These are phyloP conservation scores for Silurus lanzhouensis DNA, from an alignment of 2,797 vertebrate genomes.

Conservation along the genomic window DNA sequence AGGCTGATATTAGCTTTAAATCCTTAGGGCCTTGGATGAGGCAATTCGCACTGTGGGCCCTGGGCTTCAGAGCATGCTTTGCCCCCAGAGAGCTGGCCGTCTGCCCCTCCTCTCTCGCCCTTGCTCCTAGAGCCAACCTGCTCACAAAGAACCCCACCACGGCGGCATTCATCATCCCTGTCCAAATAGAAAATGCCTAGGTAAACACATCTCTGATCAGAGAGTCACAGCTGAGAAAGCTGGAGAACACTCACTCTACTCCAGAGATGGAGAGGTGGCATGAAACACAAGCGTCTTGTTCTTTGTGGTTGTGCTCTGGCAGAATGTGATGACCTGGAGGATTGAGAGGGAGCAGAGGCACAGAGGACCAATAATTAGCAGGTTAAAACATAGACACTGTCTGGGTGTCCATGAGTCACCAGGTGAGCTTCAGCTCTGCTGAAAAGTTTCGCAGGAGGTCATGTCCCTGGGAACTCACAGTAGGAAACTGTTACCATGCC, in stretches of 20 bases:
- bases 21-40: constrained; percentile 62
- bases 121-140: constrained; percentile 53
- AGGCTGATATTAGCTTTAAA: constrained; percentile 65
- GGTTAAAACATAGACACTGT: constrained; percentile 47
- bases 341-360: constrained; percentile 50
- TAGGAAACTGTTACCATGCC: constrained; percentile 69
- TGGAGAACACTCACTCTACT: constrained; percentile 49
- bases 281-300: constrained; percentile 26
- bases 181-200: constrained; percentile 69
- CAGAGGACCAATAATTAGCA: constrained; percentile 56
- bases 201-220: constrained; percentile 71
- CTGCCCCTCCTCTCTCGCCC: constrained; percentile 60
- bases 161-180: constrained; percentile 69
- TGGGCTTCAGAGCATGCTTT: constrained; percentile 54
- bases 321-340: constrained; percentile 59
- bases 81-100: constrained; percentile 56
- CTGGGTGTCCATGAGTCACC: constrained; percentile 51
- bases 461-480: constrained; percentile 63
- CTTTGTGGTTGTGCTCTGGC: constrained; percentile 37
- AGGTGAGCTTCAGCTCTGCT: constrained; percentile 33
- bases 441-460: constrained; percentile 70
- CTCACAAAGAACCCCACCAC: constrained; percentile 65
- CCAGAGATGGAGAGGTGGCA: constrained; percentile 47
- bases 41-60: constrained; percentile 64
- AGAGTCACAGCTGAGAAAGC: constrained; percentile 65